Conservation (phyloP, 2,113 vertebrate species). For the Hemiprocne comata region DNA sequence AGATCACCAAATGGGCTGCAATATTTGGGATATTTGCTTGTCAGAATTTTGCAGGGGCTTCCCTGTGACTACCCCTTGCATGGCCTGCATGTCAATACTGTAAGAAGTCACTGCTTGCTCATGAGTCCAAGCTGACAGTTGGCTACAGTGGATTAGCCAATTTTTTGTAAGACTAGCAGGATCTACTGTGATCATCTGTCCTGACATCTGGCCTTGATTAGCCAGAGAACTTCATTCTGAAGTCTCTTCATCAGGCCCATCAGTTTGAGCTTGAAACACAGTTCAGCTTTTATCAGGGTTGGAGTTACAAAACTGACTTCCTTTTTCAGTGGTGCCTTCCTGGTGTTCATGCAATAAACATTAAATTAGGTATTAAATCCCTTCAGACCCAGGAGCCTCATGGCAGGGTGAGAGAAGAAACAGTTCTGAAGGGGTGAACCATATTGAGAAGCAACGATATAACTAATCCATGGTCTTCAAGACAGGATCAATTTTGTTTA, state of each 20-base stretch:
- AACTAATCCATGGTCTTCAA: background rate
- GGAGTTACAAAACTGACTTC: background rate
- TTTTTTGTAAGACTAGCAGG: background rate
- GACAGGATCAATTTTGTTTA: background rate
- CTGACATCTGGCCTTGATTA: background rate
- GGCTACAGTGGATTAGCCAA: background rate
- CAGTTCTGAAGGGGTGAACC: background rate
- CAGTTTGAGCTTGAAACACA: background rate
- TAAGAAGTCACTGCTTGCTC: background rate
- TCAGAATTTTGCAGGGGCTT: background rate
- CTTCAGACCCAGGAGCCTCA: background rate
- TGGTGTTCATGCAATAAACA: background rate
- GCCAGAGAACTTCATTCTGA: background rate
- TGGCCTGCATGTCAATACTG: accelerated
- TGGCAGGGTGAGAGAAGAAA: background rate
- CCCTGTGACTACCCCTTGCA: background rate
- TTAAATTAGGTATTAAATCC: background rate
- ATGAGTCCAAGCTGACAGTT: background rate
- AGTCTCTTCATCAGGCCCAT: background rate
- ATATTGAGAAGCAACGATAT: background rate
- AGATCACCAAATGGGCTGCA: background rate
- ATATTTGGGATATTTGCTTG: background rate
- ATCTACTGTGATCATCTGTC: background rate
- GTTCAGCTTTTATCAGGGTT: background rate
- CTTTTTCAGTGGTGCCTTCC: background rate